A percentile compares a stretch with the other conserved stretches of the same genome.
phyloP scores from a whole-genome alignment of 2,113 vertebrate species.

The Boulengeromyrus knoepffleri region DNA sequence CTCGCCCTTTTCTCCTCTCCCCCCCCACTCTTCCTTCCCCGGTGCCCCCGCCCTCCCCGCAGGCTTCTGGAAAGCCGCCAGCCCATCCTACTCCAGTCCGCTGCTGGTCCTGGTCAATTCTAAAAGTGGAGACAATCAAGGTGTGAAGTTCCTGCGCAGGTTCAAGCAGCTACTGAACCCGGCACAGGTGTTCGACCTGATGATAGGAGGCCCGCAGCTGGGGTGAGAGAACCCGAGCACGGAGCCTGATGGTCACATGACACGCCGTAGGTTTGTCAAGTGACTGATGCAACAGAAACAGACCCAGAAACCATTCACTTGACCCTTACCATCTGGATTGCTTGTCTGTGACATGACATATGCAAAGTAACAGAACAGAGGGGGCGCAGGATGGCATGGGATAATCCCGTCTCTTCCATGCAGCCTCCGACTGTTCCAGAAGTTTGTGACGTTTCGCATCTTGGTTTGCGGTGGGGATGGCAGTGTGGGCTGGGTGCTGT shows the following conservation, averaged over 20 bases:
- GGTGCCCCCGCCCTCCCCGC: constrained; percentile 18
- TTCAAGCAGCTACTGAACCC: constrained; percentile 96
- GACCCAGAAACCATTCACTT: background rate
- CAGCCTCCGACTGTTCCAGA: constrained; percentile 89
- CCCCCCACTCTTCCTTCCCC: background rate
- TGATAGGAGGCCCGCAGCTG: constrained; percentile 87
- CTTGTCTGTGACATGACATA: background rate
- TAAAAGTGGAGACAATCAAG: constrained; percentile 94
- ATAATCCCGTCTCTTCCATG: background rate
- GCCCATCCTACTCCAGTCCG: constrained; percentile 81
- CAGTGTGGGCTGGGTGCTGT: constrained; percentile 93
- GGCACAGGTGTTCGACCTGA: constrained; percentile 91
- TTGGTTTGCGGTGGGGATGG: constrained; percentile 92
- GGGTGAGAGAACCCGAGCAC: constrained; percentile 60
- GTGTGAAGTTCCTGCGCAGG: constrained; percentile 89
- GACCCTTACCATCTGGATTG: background rate
- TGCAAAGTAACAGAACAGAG: background rate
- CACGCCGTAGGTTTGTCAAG: background rate
- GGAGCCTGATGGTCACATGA: background rate
- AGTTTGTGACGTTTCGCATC: constrained; percentile 89
- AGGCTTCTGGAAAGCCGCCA: constrained; percentile 93
- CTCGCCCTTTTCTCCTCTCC: background rate
- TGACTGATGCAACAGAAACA: background rate
- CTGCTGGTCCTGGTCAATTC: constrained; percentile 90
- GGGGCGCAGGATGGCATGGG: too few species aligned